Evolutionary conservation across 2,888 invertebrate species (phyloP).

Genomic region (Lycaena phlaeas): DNA sequence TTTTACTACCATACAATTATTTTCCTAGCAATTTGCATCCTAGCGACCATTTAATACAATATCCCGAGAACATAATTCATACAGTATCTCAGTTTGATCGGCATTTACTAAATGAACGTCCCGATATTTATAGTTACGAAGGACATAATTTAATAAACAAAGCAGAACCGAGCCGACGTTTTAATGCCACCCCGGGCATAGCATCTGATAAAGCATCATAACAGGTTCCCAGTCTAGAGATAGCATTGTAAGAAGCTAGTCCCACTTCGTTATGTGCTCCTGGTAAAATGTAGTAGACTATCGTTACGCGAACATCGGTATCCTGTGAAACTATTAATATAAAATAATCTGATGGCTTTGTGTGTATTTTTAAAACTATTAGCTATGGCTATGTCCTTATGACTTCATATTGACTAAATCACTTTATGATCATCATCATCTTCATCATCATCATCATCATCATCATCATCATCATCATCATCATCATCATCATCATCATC

Average conservation of each 20-base stretch:
- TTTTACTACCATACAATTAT: conserved; percentile 3
- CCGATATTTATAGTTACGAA: conserved; percentile 60
- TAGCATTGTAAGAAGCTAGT: conserved; percentile 67
- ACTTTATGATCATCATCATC: too few species aligned
- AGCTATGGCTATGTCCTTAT: neutral
- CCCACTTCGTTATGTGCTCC: conserved; percentile 63
- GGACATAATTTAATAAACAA: conserved; percentile 74
- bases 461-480: too few species aligned
- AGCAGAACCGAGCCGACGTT: conserved; percentile 57
- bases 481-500: too few species aligned
- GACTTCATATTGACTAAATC: too few species aligned
- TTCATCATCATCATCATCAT: too few species aligned
- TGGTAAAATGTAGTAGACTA: conserved; percentile 48
- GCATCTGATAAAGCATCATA: conserved; percentile 68
- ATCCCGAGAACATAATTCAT: conserved; percentile 61
- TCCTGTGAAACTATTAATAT: conserved; percentile 56
- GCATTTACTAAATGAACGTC: conserved; percentile 69
- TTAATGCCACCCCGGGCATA: conserved; percentile 61
- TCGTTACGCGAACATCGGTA: conserved; percentile 49
- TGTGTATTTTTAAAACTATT: conserved; percentile 7
- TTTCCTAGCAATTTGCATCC: conserved; percentile 23
- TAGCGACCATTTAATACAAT: conserved; percentile 40
- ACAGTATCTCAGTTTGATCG: conserved; percentile 58
- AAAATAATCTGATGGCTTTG: conserved; percentile 23
- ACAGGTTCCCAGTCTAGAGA: conserved; percentile 62